Evolutionary conservation across 2,888 invertebrate genomes (phyloP), one percentile per base, ranked within the genome.

Genomic region (Pomacea canaliculata): DNA sequence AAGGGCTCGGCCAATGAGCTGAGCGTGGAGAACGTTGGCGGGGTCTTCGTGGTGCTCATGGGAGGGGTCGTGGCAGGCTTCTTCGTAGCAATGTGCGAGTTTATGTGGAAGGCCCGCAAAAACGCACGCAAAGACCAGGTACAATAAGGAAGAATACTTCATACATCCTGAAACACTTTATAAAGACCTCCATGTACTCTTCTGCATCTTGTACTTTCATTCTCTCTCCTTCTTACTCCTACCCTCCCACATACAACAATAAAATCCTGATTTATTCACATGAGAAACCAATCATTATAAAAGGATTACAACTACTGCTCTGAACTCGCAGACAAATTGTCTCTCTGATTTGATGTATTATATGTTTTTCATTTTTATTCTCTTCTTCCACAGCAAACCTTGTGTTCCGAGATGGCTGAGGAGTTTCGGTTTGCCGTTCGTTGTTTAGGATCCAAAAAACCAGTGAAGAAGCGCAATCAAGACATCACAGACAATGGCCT

Each of bases 1-100:
- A 68, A 77, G 16, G 95, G 95, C 84, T 97, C 95, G 82, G 97
- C 98, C 0, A 97, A 95, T 88, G 96, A 97, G 0, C 92, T 98
- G 12, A 97, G 97, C 1, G 92, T 99, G 84, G 96, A 97, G 49
- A 98, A 99, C 92, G 92, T 92, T 7, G 94, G 96, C 81, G 99
- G 99, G 3, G 97, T 99, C 0, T 99, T 99, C 91, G 97, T 99
- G 48, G 98, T 99, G 0, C 93, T 99, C 0, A 93, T 98, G 1
- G 97, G 96, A 82, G 99, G 98, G 0, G 92, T 99, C 68, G 96
- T 96, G 0, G 90, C 97, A 48, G 97, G 98, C 0, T 95, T 98
- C 80, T 93, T 98, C 75, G 96, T 97, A 9, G 97, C 97, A 9
- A 95, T 98, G 78, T 92, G 97, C 85, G 97, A 98, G 90, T 98